phyloP scores from a whole-genome alignment of 1,140 invertebrate genomes.

The Drosophila ficusphila region DNA sequence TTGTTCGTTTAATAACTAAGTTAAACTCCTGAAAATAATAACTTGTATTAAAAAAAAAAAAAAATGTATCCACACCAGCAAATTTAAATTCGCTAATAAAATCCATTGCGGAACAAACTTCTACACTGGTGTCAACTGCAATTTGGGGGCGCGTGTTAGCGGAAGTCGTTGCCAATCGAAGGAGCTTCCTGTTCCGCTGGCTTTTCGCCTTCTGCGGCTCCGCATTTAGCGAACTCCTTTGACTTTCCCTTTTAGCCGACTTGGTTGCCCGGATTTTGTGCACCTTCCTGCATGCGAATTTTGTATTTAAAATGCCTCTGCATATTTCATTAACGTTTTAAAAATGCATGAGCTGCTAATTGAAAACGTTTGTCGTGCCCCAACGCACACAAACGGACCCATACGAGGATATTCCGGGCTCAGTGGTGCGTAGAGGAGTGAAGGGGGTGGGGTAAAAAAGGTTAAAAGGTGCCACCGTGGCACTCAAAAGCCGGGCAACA shows the following conservation, averaged over 20 bases:
- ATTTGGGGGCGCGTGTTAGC: constrained; percentile 68
- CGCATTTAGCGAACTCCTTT: constrained; percentile 28
- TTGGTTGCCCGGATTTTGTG: constrained; percentile 7
- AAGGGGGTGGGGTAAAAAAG: constrained; percentile 31
- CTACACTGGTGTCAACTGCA: constrained; percentile 49
- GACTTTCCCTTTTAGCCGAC: constrained; percentile 61
- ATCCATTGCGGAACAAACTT: background rate
- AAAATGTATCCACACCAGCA: too few relatives aligned
- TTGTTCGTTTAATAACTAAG: too few relatives aligned
- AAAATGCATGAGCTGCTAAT: constrained; percentile 84
- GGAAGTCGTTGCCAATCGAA: constrained; percentile 82
- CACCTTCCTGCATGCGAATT: constrained; percentile 39
- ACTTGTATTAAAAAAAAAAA: too few relatives aligned
- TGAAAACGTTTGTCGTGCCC: constrained; percentile 82
- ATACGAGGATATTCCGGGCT: constrained; percentile 4
- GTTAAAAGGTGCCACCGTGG: constrained; percentile 65
- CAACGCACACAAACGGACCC: constrained; percentile 36
- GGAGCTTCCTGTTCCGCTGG: constrained; percentile 52
- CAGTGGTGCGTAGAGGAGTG: constrained; percentile 59
- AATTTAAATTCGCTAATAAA: background rate
- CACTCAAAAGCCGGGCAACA: constrained; percentile 77
- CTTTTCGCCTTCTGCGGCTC: constrained; percentile 41
- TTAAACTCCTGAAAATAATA: too few relatives aligned
- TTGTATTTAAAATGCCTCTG: constrained; percentile 72
- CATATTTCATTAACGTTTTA: constrained; percentile 79